These are phyloP conservation scores for Sigmodon hispidus DNA, from an alignment of 2,113 vertebrate species.

Conservation along the genomic window DNA sequence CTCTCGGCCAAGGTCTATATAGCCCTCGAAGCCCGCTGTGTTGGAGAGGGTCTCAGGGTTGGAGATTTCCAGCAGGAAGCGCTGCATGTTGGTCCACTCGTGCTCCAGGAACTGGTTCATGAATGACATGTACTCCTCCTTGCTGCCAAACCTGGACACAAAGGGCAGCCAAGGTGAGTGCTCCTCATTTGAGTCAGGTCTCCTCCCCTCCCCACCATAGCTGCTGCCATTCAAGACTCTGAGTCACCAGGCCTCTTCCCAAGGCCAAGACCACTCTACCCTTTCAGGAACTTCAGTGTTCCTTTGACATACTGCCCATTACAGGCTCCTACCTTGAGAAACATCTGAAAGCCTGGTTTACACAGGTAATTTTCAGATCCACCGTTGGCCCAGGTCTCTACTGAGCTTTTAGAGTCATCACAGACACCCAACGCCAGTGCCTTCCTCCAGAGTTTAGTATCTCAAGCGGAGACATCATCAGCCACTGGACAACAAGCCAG, in stretches of 20 bases:
- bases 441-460: not conserved
- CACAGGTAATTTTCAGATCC: not conserved
- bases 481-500: not conserved
- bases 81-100: constrained; percentile 98
- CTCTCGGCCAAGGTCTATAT: constrained; percentile 97
- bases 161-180: not conserved
- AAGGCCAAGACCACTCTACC: not conserved
- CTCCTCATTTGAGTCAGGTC: not conserved
- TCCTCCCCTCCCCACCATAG: fast-evolving
- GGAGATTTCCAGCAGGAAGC: constrained; percentile 96
- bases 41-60: constrained; percentile 97
- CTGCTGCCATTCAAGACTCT: not conserved
- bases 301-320: not conserved
- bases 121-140: constrained; percentile 99
- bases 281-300: not conserved
- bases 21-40: constrained; percentile 97
- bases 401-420: not conserved
- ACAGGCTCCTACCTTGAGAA: not conserved
- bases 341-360: too few relatives aligned
- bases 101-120: constrained; percentile 99
- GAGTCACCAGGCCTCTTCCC: not conserved
- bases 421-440: not conserved
- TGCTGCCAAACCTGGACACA: constrained; percentile 94
- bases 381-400: not conserved
- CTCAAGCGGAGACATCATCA: not conserved